Base-by-base conservation (phyloP, 2,888 invertebrate species). In the Patella caerulea region DNA sequence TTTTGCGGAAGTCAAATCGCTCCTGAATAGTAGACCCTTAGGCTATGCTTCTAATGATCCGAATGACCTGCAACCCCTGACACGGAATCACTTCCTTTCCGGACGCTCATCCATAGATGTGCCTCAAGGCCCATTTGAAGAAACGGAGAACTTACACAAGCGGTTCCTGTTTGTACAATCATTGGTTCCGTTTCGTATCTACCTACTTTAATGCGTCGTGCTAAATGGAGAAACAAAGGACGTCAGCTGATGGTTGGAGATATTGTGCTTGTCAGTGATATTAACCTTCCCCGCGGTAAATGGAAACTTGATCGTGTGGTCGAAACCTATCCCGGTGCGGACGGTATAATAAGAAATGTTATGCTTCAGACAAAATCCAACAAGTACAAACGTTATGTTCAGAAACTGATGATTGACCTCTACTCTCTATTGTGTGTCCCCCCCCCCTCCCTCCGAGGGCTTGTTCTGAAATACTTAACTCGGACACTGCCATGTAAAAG, bases 41-140 rank as follows among this genome's bases (percentile, higher is more conserved):
- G 34, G 34, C 34, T 34, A 2, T 34, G 34, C 34, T 34, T 52
- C 78, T 2, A 76, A 78, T 55, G 73, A 78, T 52, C 76, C 78
- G 9, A 71, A 73, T 72, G 78, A 75, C 52, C 24, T 45, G 11
- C 71, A 74, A 24, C 74, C 77, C 1, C 17, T 78, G 7, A 79
- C 79, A 19, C 78, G 74, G 9, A 79, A 79, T 29, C 79, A 79
- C 69, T 79, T 79, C 29, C 5, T 79, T n/a, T 53, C 74, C 3
- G 78, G 79, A n/a, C 74, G 71, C 29, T 72, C 76, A 19, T 52
- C 73, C 14, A 53, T 19, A 29, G 71, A 79, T 24, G 69, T 76
- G 2, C 76, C 79, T 15, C 73, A 75, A 17, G 76, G 71, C 54
- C 54, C 72, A 11, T 76, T 73, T 71, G 56, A 76, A 11, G 69